phyloP scores from a whole-genome alignment of 2,888 invertebrate genomes.

The Dugesia japonica region DNA sequence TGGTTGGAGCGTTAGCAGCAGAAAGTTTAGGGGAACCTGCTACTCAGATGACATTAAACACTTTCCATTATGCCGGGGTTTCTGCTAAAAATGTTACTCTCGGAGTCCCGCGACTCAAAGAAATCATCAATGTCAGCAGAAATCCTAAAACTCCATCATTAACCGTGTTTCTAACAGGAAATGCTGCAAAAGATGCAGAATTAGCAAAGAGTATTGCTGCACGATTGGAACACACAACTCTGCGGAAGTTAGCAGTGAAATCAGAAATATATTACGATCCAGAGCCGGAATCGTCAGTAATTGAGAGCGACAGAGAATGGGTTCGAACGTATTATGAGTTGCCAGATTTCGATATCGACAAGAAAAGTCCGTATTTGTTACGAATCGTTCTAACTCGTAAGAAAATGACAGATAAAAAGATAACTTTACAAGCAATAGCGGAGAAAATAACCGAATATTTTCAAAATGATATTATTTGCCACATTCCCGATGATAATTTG shows the following conservation, averaged over 20 bases:
- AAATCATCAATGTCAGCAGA: conserved; percentile 87
- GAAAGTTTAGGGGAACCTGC: conserved; percentile 91
- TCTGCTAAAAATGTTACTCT: conserved; percentile 99
- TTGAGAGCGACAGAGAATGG: conserved; percentile 95
- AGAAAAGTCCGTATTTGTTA: conserved; percentile 90
- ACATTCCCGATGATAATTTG: conserved; percentile 98
- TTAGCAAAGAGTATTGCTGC: conserved; percentile 97
- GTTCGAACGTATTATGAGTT: conserved; percentile 99
- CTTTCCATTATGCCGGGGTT: conserved; percentile 99
- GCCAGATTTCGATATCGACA: conserved; percentile 93
- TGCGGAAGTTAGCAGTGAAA: conserved; percentile 85
- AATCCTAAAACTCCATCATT: conserved; percentile 95
- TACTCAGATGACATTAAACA: too few species aligned
- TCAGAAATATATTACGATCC: conserved; percentile 96
- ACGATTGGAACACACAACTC: conserved; percentile 85
- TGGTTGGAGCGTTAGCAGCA: conserved; percentile 96
- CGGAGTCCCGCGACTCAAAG: conserved; percentile 88
- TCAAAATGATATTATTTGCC: conserved; percentile 94
- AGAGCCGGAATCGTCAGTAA: conserved; percentile 91
- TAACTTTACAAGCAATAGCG: conserved; percentile 98
- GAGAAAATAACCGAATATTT: conserved; percentile 89
- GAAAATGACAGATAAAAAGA: conserved; percentile 93
- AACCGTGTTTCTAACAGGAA: conserved; percentile 90
- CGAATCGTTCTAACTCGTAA: conserved; percentile 94
- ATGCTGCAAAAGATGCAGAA: conserved; percentile 90